Base-by-base conservation (phyloP, 2,797 vertebrate species). In the Melanotaenia maccullochi region DNA sequence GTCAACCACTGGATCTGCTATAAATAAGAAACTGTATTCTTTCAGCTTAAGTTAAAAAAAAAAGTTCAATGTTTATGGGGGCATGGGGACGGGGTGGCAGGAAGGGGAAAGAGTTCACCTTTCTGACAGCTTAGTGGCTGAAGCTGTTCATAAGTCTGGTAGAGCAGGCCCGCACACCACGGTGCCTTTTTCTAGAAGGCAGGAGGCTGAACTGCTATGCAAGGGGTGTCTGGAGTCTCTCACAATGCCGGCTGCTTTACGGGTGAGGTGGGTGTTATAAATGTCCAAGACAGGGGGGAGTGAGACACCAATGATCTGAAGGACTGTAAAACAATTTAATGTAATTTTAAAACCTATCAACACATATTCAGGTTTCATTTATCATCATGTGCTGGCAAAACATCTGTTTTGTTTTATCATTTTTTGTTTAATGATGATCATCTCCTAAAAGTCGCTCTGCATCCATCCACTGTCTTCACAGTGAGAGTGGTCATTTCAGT, bases 381-480 rank as follows among this genome's bases (percentile, higher is more conserved):
- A 32, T 32, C n/a, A 9, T 30, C 25, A 52, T 40, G 12, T 11
- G 0, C 22, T 22, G 44, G 3, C 35, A 72, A 55, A 14, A 67
- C 60, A 59, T 60, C 18, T 60, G 13, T 68, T 70, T 25, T 38
- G 30, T 67, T 35, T 35, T 38, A 4, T 6, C 1, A 20, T 8
- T 20, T 22, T n/a, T 22, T 42, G 14, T 42, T 42, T 42, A 16
- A 14, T 18, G 4, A 18, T 42, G 11, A 22, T 71, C 30, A 51
- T 71, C 35, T 77, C 18, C 18, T 1, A 0, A 70, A 65, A 77
- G 74, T 71, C 68, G 33, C 60, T 61, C 71, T 7, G 7, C 62
- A 76, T 79, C 47, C 20, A 62, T 77, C 58, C 32, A 51, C 44
- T 79, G 51, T 84, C 88, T 65, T 81, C 83, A 90, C 85, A 93